These are phyloP conservation scores for Aplocera efformata DNA, from an alignment of 2,888 invertebrate species.

Conservation along the genomic window DNA sequence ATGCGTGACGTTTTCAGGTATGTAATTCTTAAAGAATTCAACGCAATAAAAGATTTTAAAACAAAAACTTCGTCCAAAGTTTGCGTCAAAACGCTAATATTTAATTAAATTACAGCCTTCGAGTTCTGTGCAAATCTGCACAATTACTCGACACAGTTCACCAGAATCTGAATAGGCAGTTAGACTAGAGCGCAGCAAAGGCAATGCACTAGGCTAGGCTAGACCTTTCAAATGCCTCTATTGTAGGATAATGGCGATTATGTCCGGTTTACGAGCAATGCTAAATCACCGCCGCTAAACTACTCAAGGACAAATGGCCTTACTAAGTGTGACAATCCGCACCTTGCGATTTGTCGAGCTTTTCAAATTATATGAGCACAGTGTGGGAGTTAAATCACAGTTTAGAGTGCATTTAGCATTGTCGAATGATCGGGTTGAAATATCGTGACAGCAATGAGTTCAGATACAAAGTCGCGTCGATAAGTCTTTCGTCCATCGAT, in stretches of 20 bases:
- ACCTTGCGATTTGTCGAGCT: slow-evolving; percentile 18
- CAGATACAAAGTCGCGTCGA: no score
- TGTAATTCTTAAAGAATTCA: no score
- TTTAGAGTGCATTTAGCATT: slow-evolving; percentile 16
- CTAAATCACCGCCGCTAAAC: slow-evolving; percentile 21
- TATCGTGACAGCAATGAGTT: slow-evolving; percentile 2
- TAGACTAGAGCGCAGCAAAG: not conserved
- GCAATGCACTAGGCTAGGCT: slow-evolving; percentile 1
- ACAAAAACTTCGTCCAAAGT: no score
- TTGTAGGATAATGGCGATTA: slow-evolving; percentile 20
- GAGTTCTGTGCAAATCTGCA: no score
- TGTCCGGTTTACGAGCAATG: slow-evolving; percentile 13
- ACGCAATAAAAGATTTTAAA: no score
- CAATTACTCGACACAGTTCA: no score
- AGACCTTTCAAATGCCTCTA: slow-evolving; percentile 16
- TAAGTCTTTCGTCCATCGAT: no score
- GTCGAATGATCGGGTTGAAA: slow-evolving; percentile 13
- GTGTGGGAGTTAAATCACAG: slow-evolving; percentile 16
- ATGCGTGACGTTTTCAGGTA: no score
- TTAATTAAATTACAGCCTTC: no score
- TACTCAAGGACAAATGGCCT: slow-evolving; percentile 23
- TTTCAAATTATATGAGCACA: slow-evolving; percentile 8
- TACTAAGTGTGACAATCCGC: slow-evolving; percentile 22
- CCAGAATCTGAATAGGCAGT: no score
- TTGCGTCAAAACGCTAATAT: no score